phyloP scores from a whole-genome alignment of 2,113 vertebrate genomes.

The Xyliphius kryptos region DNA sequence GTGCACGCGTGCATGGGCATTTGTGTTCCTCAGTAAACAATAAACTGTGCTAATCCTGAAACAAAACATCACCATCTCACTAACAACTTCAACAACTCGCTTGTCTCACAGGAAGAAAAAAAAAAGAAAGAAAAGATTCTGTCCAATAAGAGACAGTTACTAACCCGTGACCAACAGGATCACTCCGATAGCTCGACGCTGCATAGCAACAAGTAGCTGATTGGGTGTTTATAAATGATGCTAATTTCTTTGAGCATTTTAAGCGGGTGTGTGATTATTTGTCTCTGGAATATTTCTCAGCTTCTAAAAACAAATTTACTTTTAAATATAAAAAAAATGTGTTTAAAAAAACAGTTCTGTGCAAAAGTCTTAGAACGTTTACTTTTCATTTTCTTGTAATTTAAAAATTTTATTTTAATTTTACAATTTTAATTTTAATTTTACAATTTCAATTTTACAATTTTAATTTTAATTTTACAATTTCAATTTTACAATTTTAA shows the following conservation, averaged over 20 bases:
- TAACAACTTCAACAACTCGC: background rate
- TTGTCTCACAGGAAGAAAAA: background rate
- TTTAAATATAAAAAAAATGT: background rate
- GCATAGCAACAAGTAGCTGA: conserved; percentile 12
- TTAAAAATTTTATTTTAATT: too few species aligned
- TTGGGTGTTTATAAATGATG: background rate
- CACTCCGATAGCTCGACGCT: background rate
- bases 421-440: too few species aligned
- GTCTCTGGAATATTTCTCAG: background rate
- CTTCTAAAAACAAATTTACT: background rate
- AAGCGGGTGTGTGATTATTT: background rate
- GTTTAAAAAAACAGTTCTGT: too few species aligned
- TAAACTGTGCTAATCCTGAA: background rate
- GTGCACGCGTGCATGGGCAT: too few species aligned
- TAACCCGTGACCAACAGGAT: background rate
- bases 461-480: too few species aligned
- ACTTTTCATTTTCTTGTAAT: too few species aligned
- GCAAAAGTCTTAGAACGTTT: too few species aligned
- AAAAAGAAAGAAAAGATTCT: background rate
- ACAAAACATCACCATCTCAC: background rate
- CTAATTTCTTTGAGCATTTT: background rate
- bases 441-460: too few species aligned
- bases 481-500: too few species aligned
- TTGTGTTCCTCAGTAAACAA: background rate
- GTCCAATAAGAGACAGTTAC: background rate